These are phyloP conservation scores for Sebastes cheni DNA, from an alignment of 2,797 vertebrate genomes.

Conservation along the genomic window DNA sequence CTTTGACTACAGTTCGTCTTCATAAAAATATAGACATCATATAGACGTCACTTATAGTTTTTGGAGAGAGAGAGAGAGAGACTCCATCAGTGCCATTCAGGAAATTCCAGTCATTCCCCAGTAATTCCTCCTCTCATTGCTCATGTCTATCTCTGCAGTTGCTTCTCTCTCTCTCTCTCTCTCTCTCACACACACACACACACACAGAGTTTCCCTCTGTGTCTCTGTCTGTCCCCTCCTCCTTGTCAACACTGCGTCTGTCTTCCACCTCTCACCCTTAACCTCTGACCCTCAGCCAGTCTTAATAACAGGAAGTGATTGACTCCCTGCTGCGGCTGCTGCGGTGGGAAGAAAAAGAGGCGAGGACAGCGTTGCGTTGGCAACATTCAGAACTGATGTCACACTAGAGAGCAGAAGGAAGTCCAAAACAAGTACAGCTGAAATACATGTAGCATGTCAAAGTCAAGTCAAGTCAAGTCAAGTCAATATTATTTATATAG, in stretches of 20 bases:
- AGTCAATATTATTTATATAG: not conserved
- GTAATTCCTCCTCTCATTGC: conserved; percentile 61
- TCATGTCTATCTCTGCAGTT: conserved; percentile 12
- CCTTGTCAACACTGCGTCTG: conserved; percentile 46
- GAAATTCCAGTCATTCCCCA: conserved; percentile 77
- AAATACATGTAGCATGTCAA: not conserved
- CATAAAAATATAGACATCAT: no score
- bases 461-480: not conserved
- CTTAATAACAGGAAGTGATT: conserved; percentile 66
- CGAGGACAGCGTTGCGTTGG: not conserved
- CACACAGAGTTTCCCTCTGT: not conserved
- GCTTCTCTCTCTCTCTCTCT: not conserved
- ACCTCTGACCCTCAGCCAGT: conserved; percentile 45
- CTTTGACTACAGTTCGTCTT: not conserved
- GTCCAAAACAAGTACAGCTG: not conserved
- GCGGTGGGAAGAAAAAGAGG: conserved; percentile 15
- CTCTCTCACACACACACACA: not conserved
- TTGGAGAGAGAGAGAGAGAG: not conserved
- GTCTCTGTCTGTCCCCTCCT: not conserved
- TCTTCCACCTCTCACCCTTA: conserved; percentile 47
- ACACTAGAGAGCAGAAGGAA: not conserved
- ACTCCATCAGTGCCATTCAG: conserved; percentile 41
- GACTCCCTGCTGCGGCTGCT: conserved; percentile 30
- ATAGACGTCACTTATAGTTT: not conserved
- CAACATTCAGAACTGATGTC: not conserved